Base-by-base conservation (phyloP, 1,140 invertebrate species). In the Bombus soroeensis region DNA sequence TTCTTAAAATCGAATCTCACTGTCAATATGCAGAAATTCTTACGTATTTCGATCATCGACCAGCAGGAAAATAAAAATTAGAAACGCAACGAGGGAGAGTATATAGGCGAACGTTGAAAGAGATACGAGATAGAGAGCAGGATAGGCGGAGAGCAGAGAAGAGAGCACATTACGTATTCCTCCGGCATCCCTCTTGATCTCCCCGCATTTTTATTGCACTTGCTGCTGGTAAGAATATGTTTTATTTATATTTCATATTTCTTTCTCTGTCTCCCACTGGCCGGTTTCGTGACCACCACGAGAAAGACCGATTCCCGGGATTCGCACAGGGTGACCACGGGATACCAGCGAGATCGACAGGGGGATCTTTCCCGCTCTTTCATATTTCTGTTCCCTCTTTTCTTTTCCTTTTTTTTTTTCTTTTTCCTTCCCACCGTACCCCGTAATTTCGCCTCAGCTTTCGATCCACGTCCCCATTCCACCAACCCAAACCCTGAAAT, bases 241-340 rank as follows among this genome's bases (percentile, higher is more conserved):
- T 95, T 94, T 95, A 95, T 95, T 95, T 95, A 95, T 95, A 95
- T 93, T 95, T 94, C 94, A 94, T 95, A 95, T 94, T 95, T 94
- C 83, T 90, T 85, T 81, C 41, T 72, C 81, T 76, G 41, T 94
- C 81, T 90, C 83, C 68, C 41, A 57, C 78, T 62, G 83, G 37
- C 57, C 53, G 75, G 62, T 62, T 62, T 72, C 75, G 43, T 90
- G 86, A 82, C 89, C 83, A 81, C 88, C 83, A 84, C 86, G 76
- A 85, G 87, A 86, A 85, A 88, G 37, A 66, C 59, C 64, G 68
- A 66, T 85, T 78, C 82, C 57, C 57, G 82, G 75, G 75, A 87
- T 87, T 85, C 70, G 86, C 82, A 53, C 53, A 84, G 89, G 83
- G 81, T 91, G 86, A 91, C 88, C 88, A 89, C 89, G 41, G 90